Conservation (phyloP, 2,888 invertebrate genomes). For the Allacma fusca region DNA sequence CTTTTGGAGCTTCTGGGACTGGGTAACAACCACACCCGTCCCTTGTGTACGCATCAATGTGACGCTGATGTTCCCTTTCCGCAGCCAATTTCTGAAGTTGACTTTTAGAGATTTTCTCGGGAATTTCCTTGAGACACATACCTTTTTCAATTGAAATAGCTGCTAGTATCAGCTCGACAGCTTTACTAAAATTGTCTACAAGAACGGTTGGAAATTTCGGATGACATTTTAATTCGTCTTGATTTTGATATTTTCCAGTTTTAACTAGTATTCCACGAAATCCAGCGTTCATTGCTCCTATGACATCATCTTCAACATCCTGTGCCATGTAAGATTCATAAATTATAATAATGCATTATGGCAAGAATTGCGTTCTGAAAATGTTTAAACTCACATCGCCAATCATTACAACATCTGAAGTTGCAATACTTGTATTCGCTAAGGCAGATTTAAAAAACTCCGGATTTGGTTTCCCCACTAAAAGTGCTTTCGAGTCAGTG, state of each 20-base stretch:
- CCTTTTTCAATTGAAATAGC: constrained; percentile 28
- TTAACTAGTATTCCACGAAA: constrained; percentile 78
- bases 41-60: constrained; percentile 3
- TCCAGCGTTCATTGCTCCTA: constrained; percentile 76
- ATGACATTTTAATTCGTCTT: constrained; percentile 71
- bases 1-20: neutral
- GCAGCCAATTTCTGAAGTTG: constrained; percentile 20
- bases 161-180: constrained; percentile 69
- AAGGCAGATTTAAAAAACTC: constrained; percentile 73
- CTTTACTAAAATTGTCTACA: constrained; percentile 71
- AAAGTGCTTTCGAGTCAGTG: constrained; percentile 71
- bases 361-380: neutral
- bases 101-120: neutral
- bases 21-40: neutral
- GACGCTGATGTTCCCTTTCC: constrained; percentile 7
- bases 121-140: neutral
- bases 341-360: neutral
- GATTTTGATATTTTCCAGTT: constrained; percentile 78
- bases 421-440: constrained; percentile 65
- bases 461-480: constrained; percentile 79
- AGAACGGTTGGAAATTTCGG: constrained; percentile 68
- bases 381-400: constrained; percentile 73
- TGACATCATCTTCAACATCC: constrained; percentile 81
- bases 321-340: constrained; percentile 63
- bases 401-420: constrained; percentile 77